Evolutionary conservation across 2,113 vertebrate species (phyloP).

Genomic region (Lamprotornis superbus): DNA sequence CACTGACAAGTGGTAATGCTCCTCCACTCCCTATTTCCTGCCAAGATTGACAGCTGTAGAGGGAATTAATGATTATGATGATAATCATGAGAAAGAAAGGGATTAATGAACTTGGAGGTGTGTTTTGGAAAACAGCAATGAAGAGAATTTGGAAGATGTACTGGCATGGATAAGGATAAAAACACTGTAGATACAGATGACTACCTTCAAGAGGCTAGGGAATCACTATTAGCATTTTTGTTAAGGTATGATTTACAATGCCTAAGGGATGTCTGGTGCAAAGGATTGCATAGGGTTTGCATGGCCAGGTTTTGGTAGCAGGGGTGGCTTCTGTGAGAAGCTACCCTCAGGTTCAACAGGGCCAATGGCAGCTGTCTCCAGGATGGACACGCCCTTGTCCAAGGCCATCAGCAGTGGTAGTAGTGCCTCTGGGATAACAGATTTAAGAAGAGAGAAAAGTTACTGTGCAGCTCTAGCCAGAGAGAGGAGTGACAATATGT

Average conservation of each 20-base stretch:
- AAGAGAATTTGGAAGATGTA: not conserved
- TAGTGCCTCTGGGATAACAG: not conserved
- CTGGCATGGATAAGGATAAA: not conserved
- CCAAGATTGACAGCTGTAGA: not conserved
- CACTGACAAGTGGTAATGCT: not conserved
- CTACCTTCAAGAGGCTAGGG: not conserved
- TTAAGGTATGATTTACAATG: not conserved
- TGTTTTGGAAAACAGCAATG: not conserved
- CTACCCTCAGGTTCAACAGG: not conserved
- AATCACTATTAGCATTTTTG: not conserved
- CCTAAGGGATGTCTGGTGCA: not conserved
- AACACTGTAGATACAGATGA: not conserved
- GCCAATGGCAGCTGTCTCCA: not conserved
- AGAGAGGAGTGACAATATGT: not conserved
- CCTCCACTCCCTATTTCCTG: not conserved
- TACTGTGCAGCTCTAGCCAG: not conserved
- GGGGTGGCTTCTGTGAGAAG: not conserved
- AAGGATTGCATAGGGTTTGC: not conserved
- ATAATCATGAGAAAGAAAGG: not conserved
- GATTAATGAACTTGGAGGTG: not conserved
- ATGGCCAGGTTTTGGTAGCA: not conserved
- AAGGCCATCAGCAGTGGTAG: accelerated
- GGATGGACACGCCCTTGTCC: accelerated
- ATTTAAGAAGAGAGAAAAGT: not conserved
- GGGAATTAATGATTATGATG: not conserved